A percentile compares a stretch with the other conserved stretches of the same genome.
Conservation (phyloP, 2,113 vertebrate species). For the Gyps fulvus region DNA sequence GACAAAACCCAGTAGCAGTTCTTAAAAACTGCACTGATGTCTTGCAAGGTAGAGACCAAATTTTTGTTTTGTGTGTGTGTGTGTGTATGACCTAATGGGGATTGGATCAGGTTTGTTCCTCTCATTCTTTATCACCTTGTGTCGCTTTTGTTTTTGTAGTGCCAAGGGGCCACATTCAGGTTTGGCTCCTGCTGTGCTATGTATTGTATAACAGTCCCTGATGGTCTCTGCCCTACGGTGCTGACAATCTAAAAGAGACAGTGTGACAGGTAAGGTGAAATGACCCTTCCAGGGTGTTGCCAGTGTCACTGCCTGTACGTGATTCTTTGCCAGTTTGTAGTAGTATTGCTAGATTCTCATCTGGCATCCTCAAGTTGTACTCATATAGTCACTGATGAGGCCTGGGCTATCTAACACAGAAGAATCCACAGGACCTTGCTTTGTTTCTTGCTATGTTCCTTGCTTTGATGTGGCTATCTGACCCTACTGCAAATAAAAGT, state of each 20-base stretch:
- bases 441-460: not conserved
- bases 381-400: fast-evolving
- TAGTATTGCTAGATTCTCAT: not conserved
- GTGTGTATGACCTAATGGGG: no score
- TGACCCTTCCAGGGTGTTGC: not conserved
- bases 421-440: not conserved
- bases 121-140: not conserved
- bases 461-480: not conserved
- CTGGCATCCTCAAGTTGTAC: not conserved
- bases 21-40: not conserved
- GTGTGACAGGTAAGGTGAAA: not conserved
- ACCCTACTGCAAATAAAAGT: not conserved
- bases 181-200: not conserved
- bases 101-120: not conserved
- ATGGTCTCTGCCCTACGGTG: not conserved
- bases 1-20: not conserved
- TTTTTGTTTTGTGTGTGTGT: not conserved
- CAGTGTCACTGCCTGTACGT: no score
- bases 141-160: not conserved
- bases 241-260: not conserved
- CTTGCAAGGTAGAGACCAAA: not conserved
- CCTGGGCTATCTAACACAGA: not conserved
- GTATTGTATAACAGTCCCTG: not conserved
- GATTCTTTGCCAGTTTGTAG: not conserved
- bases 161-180: not conserved